phyloP scores from a whole-genome alignment of 64 coral and sea anemone genomes.

The Acropora tenuis region DNA sequence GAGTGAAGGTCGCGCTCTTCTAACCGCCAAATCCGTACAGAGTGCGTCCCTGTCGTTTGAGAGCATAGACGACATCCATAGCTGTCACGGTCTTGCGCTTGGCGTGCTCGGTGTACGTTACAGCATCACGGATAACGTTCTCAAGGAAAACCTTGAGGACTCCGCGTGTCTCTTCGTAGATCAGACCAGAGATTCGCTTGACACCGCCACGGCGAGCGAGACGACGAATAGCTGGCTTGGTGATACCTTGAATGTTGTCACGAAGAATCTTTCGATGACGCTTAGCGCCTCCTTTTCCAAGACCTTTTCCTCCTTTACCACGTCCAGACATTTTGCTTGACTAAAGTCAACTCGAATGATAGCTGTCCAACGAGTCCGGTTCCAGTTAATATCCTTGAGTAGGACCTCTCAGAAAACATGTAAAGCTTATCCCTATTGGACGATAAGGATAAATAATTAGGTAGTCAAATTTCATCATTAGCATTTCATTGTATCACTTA shows the following conservation, averaged over 20 bases:
- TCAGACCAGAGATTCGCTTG: conserved; percentile 67
- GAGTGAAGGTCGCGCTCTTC: not conserved
- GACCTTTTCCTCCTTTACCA: conserved; percentile 66
- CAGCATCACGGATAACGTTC: conserved; percentile 68
- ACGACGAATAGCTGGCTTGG: conserved; percentile 64
- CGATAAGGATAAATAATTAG: not conserved
- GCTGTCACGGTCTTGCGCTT: conserved; percentile 64
- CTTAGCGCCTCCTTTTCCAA: conserved; percentile 69
- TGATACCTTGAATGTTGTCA: conserved; percentile 59
- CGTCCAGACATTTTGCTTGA: conserved; percentile 27
- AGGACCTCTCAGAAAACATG: not conserved
- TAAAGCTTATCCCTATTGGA: not conserved
- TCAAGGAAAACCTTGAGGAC: conserved; percentile 72
- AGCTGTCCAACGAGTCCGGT: not conserved
- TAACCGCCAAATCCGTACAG: conserved; percentile 73
- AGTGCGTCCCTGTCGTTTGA: conserved; percentile 70
- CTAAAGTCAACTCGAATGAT: not conserved
- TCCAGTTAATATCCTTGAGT: not conserved
- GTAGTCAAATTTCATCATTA: not conserved
- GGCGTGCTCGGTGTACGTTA: conserved; percentile 70
- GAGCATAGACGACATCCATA: conserved; percentile 63
- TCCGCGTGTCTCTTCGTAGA: conserved; percentile 68
- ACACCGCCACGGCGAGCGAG: conserved; percentile 67
- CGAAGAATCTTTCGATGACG: conserved; percentile 69
- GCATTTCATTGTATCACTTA: not conserved